Conservation (phyloP, 2,888 invertebrate genomes). For the Ariolimax columbianus region DNA sequence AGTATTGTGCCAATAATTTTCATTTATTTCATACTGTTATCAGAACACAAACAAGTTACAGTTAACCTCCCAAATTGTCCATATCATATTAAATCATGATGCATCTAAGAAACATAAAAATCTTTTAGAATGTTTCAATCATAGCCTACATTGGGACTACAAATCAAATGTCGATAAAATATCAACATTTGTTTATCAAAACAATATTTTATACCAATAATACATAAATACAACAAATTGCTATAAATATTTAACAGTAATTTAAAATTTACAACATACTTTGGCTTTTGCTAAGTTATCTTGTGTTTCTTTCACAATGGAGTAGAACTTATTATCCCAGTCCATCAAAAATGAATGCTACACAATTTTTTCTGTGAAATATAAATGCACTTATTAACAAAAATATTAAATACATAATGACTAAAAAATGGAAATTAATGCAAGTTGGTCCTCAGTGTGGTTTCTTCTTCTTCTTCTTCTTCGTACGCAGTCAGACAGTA, state of each 20-base stretch:
- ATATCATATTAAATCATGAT: no score
- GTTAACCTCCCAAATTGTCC: no score
- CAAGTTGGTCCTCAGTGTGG: no score
- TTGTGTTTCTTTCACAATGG: constrained; percentile 64
- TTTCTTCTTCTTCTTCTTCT: no score
- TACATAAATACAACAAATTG: background rate
- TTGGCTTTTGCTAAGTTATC: constrained; percentile 62
- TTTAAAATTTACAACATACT: constrained; percentile 47
- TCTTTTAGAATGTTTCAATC: background rate
- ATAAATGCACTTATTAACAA: background rate
- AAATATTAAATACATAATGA: background rate
- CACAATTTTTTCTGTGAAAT: background rate
- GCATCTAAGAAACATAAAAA: background rate
- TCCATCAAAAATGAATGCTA: constrained; percentile 52
- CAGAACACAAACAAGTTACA: no score
- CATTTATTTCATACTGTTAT: no score
- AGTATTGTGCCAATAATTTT: no score
- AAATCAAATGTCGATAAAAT: background rate
- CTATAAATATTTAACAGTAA: background rate
- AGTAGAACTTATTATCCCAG: constrained; percentile 64
- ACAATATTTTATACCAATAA: background rate
- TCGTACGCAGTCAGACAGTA: no score
- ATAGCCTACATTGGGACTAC: background rate
- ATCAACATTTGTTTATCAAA: no score
- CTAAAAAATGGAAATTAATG: no score